Conservation (phyloP, 1,140 invertebrate genomes). For the Pogonomyrmex barbatus region DNA sequence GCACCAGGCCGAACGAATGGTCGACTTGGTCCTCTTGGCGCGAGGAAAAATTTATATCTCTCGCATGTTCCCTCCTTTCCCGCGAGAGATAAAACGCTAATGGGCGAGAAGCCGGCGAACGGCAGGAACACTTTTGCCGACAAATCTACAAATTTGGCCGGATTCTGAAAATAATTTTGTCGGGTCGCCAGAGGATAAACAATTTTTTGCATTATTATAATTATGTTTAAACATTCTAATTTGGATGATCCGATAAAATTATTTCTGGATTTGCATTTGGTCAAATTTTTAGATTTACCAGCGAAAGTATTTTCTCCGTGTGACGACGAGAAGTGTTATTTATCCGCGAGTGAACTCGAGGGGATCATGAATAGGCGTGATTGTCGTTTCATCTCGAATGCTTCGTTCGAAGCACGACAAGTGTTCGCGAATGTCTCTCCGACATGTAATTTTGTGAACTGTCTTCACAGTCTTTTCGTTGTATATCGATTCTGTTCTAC, state of each 20-base stretch:
- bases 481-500: not conserved
- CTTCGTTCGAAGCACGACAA: not conserved
- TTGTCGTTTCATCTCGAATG: not conserved
- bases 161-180: no score
- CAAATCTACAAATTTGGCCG: no score
- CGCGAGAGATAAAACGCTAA: not conserved
- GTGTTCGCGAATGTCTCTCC: not conserved
- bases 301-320: no score
- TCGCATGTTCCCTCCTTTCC: no score
- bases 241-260: no score
- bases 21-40: no score
- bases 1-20: not conserved
- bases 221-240: no score
- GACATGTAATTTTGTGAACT: not conserved
- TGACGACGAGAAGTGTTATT: not conserved
- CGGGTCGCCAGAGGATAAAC: no score
- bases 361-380: not conserved
- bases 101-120: not conserved
- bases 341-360: not conserved
- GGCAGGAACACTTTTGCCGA: no score
- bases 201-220: no score
- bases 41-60: slow-evolving; percentile 15
- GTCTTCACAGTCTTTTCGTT: not conserved
- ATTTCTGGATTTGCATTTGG: no score
- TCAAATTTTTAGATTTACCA: no score